Percentiles rank a stretch among this genome's conserved stretches.
Conservation (phyloP, 2,888 invertebrate species). For the Eubasilissa splendida region DNA sequence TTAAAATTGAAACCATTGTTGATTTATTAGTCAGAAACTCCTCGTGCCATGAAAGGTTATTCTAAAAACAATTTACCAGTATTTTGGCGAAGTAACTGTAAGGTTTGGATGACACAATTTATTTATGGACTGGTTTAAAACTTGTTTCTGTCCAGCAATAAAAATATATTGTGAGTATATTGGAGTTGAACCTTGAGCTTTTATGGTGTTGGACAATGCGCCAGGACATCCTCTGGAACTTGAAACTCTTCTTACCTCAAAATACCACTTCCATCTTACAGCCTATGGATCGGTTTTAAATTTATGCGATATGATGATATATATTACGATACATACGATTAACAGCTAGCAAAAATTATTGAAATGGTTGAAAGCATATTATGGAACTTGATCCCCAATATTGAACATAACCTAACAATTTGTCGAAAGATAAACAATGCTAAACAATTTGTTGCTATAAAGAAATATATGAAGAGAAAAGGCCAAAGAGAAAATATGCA, state of each 20-base stretch:
- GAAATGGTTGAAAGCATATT: too few relatives aligned
- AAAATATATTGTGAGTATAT: constrained; percentile 8
- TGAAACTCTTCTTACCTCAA: constrained; percentile 9
- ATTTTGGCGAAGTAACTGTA: background rate
- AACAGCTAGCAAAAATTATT: too few relatives aligned
- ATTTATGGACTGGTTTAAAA: constrained; percentile 2
- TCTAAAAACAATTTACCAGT: background rate
- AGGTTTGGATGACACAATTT: constrained; percentile 9
- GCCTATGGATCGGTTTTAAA: background rate
- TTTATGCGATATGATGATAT: too few relatives aligned
- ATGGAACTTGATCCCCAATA: too few relatives aligned
- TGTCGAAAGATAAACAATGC: too few relatives aligned
- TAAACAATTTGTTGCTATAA: too few relatives aligned
- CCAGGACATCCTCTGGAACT: constrained; percentile 12
- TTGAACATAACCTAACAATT: too few relatives aligned
- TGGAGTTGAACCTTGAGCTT: constrained; percentile 15
- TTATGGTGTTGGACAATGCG: constrained; percentile 24
- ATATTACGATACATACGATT: too few relatives aligned
- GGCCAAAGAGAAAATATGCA: too few relatives aligned
- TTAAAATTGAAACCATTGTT: constrained; percentile 21
- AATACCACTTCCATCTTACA: background rate
- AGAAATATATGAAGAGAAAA: too few relatives aligned
- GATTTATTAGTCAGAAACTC: constrained; percentile 24
- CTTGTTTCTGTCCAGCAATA: background rate
- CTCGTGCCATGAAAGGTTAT: background rate